Percentiles rank a stretch among this genome's conserved stretches.
phyloP scores from a whole-genome alignment of 2,113 vertebrate genomes.

The Aegypius monachus region DNA sequence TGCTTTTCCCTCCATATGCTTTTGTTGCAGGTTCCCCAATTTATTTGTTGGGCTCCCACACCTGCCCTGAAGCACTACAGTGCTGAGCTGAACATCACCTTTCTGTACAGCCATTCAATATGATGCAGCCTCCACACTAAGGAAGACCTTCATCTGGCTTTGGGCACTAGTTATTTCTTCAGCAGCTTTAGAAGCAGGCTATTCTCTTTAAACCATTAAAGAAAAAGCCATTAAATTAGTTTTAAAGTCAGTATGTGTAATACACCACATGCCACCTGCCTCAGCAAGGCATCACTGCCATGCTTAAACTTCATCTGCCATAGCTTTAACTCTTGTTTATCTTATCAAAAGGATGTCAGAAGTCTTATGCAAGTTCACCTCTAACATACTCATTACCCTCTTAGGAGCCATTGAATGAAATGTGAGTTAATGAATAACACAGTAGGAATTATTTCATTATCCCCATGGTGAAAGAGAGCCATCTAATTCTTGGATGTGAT shows the following conservation, averaged over 20 bases:
- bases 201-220: not conserved
- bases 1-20: not conserved
- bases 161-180: not conserved
- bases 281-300: not conserved
- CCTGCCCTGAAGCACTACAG: not conserved
- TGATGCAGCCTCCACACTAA: not conserved
- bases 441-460: conserved; percentile 54
- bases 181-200: not conserved
- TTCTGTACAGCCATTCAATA: not conserved
- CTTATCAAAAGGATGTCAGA: conserved; percentile 17
- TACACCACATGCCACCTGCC: not conserved
- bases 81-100: not conserved
- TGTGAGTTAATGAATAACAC: conserved; percentile 58
- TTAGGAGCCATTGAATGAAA: conserved; percentile 37
- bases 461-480: conserved; percentile 19
- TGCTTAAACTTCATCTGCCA: not conserved
- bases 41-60: too few species aligned
- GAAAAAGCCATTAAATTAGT: not conserved
- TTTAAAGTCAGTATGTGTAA: not conserved
- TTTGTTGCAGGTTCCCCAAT: not conserved
- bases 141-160: not conserved
- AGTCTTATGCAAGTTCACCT: conserved; percentile 40
- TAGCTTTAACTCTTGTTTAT: not conserved
- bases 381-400: not conserved
- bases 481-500: conserved; percentile 36